Evolutionary conservation across 92 coral and sea anemone species (phyloP), one percentile per base, ranked within the genome.

Genomic region (Epizoanthus scotinus): DNA sequence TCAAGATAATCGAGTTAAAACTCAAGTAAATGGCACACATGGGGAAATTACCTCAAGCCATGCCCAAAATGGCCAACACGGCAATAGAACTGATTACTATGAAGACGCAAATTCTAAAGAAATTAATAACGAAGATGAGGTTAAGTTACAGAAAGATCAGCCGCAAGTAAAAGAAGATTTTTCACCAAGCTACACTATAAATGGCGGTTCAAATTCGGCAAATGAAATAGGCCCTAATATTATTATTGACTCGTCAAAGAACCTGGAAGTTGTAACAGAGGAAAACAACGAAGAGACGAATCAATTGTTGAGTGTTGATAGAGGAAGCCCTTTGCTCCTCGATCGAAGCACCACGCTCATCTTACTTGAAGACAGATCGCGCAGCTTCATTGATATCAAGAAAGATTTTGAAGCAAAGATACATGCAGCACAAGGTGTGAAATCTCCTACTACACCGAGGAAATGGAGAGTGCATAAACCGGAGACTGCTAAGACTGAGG

Each of bases 361-460:
- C n/a, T 20, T 8, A 5, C 65, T 73, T 56, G 50, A 38, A 38
- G 1, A 59, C 28, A 75, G 81, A 17, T 58, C 81, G 19, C 67
- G 58, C 68, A 75, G 81, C 22, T 75, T 75, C 26, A 58, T 6
- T 21, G 81, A 75, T 4, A 75, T 75, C 14, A 58, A 75, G 38
- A 27, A 36, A 25, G 7, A 28, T 21, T 75, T 75, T 14, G 81
- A 75, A 60, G 69, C 34, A n/a, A 75, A 60, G 63, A 31, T 38
- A 31, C 22, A 59, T 14, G 67, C 10, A 21, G 24, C 7, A n/a
- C 67, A 57, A 4, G 53, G 22, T 22, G 67, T 57, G 44, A 75
- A 36, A 1, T 36, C 8, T 0, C 81, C 54, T 2, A 14, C 12
- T 10, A 59, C 34, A 27, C 34, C 63, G 24, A 38, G 34, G 40